A percentile compares a stretch with the other conserved stretches of the same genome.
These are phyloP conservation scores for Lytechinus variegatus DNA, from an alignment of 35 echinoderm and acorn worm genomes.

Conservation along the genomic window DNA sequence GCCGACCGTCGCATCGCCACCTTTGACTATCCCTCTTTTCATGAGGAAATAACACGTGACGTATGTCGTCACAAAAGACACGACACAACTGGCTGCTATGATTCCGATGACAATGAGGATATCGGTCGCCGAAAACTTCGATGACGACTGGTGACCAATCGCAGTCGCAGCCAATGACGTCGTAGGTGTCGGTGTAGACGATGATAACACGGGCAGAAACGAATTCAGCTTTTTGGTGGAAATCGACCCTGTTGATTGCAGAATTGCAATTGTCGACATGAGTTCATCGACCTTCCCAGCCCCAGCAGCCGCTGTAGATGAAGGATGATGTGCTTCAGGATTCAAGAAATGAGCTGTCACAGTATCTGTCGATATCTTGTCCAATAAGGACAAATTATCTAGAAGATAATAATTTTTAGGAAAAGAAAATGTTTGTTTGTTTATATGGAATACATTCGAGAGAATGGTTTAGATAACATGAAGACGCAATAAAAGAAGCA, in stretches of 20 bases:
- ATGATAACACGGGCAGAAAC: neutral
- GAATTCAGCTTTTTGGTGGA: neutral
- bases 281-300: neutral
- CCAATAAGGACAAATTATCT: neutral
- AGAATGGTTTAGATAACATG: too few species aligned
- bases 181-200: neutral
- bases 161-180: neutral
- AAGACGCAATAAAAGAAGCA: too few species aligned
- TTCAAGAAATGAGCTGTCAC: neutral
- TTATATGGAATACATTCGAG: too few species aligned
- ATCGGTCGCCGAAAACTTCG: neutral
- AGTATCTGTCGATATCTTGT: neutral
- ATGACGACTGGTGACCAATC: neutral
- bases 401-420: neutral
- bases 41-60: slow-evolving; percentile 22
- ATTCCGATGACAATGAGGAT: neutral
- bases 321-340: neutral
- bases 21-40: slow-evolving; percentile 15
- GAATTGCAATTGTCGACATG: neutral
- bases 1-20: slow-evolving; percentile 4
- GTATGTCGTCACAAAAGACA: slow-evolving; percentile 3
- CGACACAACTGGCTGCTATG: neutral
- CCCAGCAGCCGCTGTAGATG: neutral
- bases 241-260: neutral
- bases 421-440: too few species aligned